phyloP scores from a whole-genome alignment of 2,113 vertebrate species.

The Microtus pennsylvanicus region DNA sequence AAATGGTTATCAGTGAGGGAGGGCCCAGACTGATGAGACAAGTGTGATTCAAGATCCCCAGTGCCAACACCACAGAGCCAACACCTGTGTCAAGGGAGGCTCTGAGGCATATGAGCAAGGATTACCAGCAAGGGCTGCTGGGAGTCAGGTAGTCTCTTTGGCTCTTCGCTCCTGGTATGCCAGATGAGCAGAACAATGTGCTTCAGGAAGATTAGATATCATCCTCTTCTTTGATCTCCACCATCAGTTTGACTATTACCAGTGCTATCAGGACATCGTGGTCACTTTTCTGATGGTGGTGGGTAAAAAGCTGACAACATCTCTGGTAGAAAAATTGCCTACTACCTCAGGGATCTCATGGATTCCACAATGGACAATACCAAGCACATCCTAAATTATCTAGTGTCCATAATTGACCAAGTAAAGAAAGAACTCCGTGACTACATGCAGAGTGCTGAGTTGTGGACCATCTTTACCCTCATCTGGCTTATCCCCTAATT shows the following conservation, averaged over 20 bases:
- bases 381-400: constrained; percentile 98
- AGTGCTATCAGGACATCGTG: constrained; percentile 99
- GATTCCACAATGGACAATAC: constrained; percentile 99
- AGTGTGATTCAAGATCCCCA: constrained; percentile 96
- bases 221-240: constrained; percentile 94
- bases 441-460: constrained; percentile 98
- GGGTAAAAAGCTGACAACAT: constrained; percentile 91
- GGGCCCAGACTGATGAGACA: constrained; percentile 94
- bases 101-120: too few species aligned
- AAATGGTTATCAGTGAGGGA: constrained; percentile 98
- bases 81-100: constrained; percentile 90
- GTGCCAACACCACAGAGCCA: constrained; percentile 89
- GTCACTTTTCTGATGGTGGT: constrained; percentile 97
- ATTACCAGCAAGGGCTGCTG: too few species aligned
- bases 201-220: constrained; percentile 96
- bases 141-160: too few species aligned
- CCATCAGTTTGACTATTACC: constrained; percentile 98
- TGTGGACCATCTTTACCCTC: constrained; percentile 98
- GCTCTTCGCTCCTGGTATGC: constrained; percentile 91
- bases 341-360: constrained; percentile 99
- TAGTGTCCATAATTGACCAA: constrained; percentile 98
- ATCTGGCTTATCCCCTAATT: constrained; percentile 99
- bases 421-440: constrained; percentile 96
- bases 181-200: constrained; percentile 94
- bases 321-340: constrained; percentile 96